Evolutionary conservation across 2,113 vertebrate genomes (phyloP), one percentile per base, ranked within the genome.

Genomic region (Amphilophus citrinellus): DNA sequence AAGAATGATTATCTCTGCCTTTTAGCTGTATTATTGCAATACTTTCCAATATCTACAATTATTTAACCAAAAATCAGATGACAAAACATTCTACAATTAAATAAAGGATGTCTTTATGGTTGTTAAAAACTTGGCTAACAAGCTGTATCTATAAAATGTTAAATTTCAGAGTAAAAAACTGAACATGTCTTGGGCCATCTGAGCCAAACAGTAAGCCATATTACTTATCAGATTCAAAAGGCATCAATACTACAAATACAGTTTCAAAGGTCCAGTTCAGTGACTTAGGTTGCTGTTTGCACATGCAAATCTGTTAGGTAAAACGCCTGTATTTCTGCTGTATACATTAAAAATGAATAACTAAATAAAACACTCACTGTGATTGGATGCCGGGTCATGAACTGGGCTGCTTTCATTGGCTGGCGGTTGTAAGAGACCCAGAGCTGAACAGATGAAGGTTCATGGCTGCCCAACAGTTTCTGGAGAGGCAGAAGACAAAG

Each of bases 351-450:
- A 17, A 50, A 37, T 14, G 4, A 39, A 39, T 10, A 17, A 50
- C 24, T 14, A 14, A 39, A 39, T 10, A 39, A 39, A 59, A 44
- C 35, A 93, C 97, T 97, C 93, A 99, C 98, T 75, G 96, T 98
- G 93, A 99, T 97, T 47, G 97, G 98, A 84, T 99, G 97, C 17
- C 97, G 97, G 73, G 98, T 99, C 90, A 97, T 96, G 20, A 99
- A 99, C 94, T 97, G 96, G 17, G 98, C 98, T 9, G 95, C 96
- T 82, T 95, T 96, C 98, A 99, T 99, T 6, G 98, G 97, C 91
- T 98, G 97, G 76, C 98, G 98, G 96, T 97, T 97, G 94, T 98
- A 99, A 80, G 98, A 99, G 53, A 99, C 98, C 98, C 98, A 99
- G 85, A 99, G 97, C 96, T 99, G 98, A 62, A 98, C 97, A 0